A percentile compares a stretch with the other conserved stretches of the same genome.
phyloP scores from a whole-genome alignment of 2,888 invertebrate genomes.

The Trisateles emortualis region DNA sequence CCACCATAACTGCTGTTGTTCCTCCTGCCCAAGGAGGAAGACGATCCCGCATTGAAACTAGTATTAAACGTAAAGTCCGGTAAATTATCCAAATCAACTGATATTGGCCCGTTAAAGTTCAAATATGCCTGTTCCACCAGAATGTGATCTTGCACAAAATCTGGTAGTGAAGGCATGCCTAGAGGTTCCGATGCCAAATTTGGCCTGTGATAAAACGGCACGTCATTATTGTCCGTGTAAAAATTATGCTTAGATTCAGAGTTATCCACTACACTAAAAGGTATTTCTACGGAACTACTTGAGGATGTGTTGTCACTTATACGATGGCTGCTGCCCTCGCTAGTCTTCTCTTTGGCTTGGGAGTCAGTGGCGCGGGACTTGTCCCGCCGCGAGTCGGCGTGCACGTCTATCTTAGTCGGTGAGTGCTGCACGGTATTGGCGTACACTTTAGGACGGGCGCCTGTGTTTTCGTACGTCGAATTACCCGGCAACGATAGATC shows the following conservation, averaged over 20 bases:
- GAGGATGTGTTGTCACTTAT: conserved; percentile 76
- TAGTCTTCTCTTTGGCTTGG: conserved; percentile 75
- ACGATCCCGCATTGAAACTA: conserved; percentile 76
- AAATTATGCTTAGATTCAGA: conserved; percentile 82
- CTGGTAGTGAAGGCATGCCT: conserved; percentile 91
- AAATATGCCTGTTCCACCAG: conserved; percentile 92
- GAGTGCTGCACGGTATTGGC: conserved; percentile 83
- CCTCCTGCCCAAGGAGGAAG: conserved; percentile 71
- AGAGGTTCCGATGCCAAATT: conserved; percentile 79
- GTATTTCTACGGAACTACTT: conserved; percentile 80
- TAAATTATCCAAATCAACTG: conserved; percentile 88
- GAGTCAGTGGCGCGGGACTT: conserved; percentile 66
- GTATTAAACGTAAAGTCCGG: conserved; percentile 89
- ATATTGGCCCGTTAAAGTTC: conserved; percentile 82
- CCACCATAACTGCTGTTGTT: conserved; percentile 68
- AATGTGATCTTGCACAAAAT: conserved; percentile 96
- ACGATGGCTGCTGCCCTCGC: conserved; percentile 64
- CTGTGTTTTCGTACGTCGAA: conserved; percentile 89
- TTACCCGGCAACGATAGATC: conserved; percentile 85
- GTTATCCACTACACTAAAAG: conserved; percentile 82
- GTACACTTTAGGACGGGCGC: conserved; percentile 92
- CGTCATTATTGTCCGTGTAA: conserved; percentile 74
- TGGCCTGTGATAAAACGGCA: conserved; percentile 77
- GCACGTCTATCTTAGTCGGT: conserved; percentile 75
- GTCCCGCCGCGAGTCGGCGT: conserved; percentile 69